Conservation (phyloP, 2,888 invertebrate genomes). For the Trilocha varians region DNA sequence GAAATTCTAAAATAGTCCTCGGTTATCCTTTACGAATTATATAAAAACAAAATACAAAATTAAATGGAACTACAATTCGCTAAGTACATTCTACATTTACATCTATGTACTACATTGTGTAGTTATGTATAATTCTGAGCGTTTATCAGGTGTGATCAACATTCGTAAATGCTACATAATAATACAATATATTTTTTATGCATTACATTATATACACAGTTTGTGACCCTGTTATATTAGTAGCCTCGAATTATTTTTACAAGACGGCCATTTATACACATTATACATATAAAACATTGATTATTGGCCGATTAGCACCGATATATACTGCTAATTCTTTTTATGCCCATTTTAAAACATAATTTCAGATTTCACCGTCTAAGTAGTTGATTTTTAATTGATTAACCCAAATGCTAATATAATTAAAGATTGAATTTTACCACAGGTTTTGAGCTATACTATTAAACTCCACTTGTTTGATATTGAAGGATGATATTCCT, state of each 20-base stretch:
- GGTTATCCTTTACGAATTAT: background rate
- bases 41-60: background rate
- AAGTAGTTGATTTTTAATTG: no score
- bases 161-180: slow-evolving; percentile 14
- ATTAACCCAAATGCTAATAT: no score
- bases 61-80: background rate
- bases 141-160: slow-evolving; percentile 67
- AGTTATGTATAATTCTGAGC: slow-evolving; percentile 40
- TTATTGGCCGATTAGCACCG: slow-evolving; percentile 49
- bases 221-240: slow-evolving; percentile 59
- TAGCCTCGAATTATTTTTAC: slow-evolving; percentile 36
- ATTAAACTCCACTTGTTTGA: no score
- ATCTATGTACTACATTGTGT: background rate
- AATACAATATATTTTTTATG: slow-evolving; percentile 15
- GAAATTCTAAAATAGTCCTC: no score
- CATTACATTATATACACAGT: slow-evolving; percentile 39
- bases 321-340: no score
- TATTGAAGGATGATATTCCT: no score
- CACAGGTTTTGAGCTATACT: no score
- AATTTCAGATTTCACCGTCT: no score
- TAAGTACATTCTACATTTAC: background rate
- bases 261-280: slow-evolving; percentile 45
- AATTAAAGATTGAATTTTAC: no score
- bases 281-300: slow-evolving; percentile 26
- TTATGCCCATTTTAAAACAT: no score